Percentiles rank a stretch among this genome's conserved stretches.
Evolutionary conservation across 1,140 invertebrate species (phyloP).

Genomic region (Plutomurus gul): DNA sequence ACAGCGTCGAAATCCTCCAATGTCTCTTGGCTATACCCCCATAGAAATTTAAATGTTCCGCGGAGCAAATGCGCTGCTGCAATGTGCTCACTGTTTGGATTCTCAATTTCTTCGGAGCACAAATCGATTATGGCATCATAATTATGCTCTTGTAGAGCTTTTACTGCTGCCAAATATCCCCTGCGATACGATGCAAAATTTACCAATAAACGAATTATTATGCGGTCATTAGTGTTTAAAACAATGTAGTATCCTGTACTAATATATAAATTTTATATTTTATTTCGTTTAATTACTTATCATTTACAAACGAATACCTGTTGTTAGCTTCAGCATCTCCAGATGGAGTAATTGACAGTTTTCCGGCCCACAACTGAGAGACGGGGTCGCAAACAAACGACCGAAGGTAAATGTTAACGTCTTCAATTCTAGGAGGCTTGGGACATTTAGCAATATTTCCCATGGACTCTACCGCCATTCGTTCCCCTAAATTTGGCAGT

Average conservation of each 20-base stretch:
- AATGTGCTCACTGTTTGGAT: background rate
- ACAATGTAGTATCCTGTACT: background rate
- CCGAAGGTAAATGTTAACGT: background rate
- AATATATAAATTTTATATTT: background rate
- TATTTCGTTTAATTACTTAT: no score
- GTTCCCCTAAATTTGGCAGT: background rate
- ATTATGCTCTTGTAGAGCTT: background rate
- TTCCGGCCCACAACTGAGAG: background rate
- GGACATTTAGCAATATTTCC: background rate
- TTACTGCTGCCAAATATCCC: background rate
- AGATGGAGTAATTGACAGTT: background rate
- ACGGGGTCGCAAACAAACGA: background rate
- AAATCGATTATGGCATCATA: background rate
- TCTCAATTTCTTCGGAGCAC: slow-evolving; percentile 6
- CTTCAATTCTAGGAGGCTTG: background rate
- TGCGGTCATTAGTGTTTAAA: background rate
- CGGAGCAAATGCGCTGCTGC: background rate
- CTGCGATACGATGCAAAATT: background rate
- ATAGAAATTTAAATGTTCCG: slow-evolving; percentile 1
- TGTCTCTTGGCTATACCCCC: background rate
- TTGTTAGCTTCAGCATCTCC: background rate
- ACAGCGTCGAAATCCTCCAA: background rate
- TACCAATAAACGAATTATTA: background rate
- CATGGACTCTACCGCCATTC: background rate
- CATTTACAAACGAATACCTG: background rate